Base-by-base conservation (phyloP, 2,888 invertebrate genomes). In the Pandemis heparana region DNA sequence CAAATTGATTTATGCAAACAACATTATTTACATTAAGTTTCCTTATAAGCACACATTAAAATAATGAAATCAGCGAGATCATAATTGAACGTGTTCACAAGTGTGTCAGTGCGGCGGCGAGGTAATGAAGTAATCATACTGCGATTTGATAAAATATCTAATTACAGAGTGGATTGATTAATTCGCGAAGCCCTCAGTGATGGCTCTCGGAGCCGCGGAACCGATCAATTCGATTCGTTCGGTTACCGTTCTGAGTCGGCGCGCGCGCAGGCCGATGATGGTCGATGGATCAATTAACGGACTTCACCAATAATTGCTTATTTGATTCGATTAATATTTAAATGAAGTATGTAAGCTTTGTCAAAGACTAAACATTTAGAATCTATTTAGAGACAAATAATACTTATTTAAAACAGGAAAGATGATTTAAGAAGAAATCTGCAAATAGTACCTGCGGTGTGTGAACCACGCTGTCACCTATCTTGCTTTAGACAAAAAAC, bases 71-170 rank as follows among this genome's bases (percentile, higher is more conserved):
- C 71, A 61, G 71, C 60, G 18, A 59, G 23, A 70, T 43, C 60
- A 51, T 71, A 71, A 71, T 71, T 71, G 60, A 41, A 61, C 60
- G 38, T 38, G 70, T 66, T 66, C 51, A 66, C 51, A 71, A 71
- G 71, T 61, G 60, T 60, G 65, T 60, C n/a, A 48, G 39, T 60
- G 59, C 41, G 8, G 41, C 9, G 41, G 8, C 18, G 16, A 38
- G 60, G 12, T 12, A 23, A 48, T 60, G 39, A 65, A 60, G 48
- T 66, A 65, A 65, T 71, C 60, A 71, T 51, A 56, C 51, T 51
- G 16, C 43, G 10, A 12, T n/a, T 51, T 51, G 32, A 65, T 60
- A 48, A 67, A 72, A 63, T 59, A 73, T 73, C 46, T 56, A 73
- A 68, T 73, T 62, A 63, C 53, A 12, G 32, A 46, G 48, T 16